Base-by-base conservation (phyloP, 2,797 vertebrate species). In the Ctenopoma multispine region DNA sequence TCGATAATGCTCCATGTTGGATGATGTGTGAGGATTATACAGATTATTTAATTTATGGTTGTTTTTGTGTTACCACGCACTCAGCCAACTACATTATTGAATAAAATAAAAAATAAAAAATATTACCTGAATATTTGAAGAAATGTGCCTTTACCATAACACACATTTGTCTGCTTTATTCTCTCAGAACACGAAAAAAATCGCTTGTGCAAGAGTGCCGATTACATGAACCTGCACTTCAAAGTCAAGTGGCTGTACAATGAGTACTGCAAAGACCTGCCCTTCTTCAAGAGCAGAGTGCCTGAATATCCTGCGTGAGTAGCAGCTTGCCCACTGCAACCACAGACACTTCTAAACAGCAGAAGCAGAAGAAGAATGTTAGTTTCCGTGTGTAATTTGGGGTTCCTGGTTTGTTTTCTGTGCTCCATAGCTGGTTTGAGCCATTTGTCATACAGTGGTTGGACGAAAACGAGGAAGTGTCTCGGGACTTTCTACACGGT, bases 141-240 rank as follows among this genome's bases (percentile, higher is more conserved):
- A 53, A 38, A 47, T 51, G 1, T 17, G 29, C 27, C 38, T 54
- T 63, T 56, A 62, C 15, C 17, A 21, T 4, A n/a, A 51, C 31
- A 7, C 31, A 41, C 10, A 59, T 73, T 78, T 67, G 1, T 56
- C 36, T 20, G 15, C 44, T 59, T 24, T 34, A 13, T 67, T 74
- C 61, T 0, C 18, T 40, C 87, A 99, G 98, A 99, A 82, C 98
- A 99, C 0, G 98, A 99, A 83, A 99, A 97, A 84, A 97, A 99
- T 63, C 96, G 98, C 1, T 85, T 99, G 69, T 99, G 98, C 90
- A 99, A 99, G 92, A 99, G 98, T 0, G 98, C 98, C 0, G 98
- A 99, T 90, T 99, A 99, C 92, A 99, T 99, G 98, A 99, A 99
- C 92, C 95, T 99, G 78, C 98, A 99, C 93, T 99, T 99, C 91